A percentile compares a stretch with the other conserved stretches of the same genome.
Evolutionary conservation across 2,888 invertebrate species (phyloP).

Genomic region (Cantharis flavilabris): DNA sequence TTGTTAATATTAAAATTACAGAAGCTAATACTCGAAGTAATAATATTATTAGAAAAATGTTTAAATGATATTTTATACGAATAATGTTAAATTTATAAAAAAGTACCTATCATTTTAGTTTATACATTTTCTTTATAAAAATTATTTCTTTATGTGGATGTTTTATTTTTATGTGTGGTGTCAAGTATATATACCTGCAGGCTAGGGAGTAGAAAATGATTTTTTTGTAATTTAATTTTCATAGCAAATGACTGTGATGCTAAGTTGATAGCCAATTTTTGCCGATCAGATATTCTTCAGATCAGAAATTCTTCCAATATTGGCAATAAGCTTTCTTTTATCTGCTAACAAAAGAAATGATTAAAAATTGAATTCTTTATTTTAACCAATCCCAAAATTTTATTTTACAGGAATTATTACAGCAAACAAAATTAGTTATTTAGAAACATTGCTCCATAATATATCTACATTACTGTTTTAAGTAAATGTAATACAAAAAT

Average conservation of each 20-base stretch:
- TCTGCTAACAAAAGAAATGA: background rate
- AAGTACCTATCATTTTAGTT: background rate
- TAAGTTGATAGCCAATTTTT: too few relatives aligned
- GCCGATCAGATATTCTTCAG: too few relatives aligned
- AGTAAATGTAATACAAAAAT: background rate
- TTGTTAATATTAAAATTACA: slow-evolving; percentile 62
- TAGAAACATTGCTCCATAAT: background rate
- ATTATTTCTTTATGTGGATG: background rate
- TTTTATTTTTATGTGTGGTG: background rate
- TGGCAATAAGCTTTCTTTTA: background rate
- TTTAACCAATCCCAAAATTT: slow-evolving; percentile 20
- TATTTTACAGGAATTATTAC: slow-evolving; percentile 13
- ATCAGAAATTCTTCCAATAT: background rate
- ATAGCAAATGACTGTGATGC: too few relatives aligned
- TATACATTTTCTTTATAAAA: background rate
- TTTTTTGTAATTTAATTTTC: too few relatives aligned
- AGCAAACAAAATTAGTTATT: slow-evolving; percentile 7
- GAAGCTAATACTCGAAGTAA: slow-evolving; percentile 64
- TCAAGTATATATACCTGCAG: too few relatives aligned
- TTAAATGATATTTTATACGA: slow-evolving; percentile 34
- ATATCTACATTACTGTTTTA: background rate
- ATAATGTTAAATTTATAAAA: background rate
- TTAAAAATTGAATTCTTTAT: slow-evolving; percentile 16
- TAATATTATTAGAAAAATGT: slow-evolving; percentile 60
- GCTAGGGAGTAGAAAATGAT: too few relatives aligned